Evolutionary conservation across 2,113 vertebrate genomes (phyloP).

Genomic region (Lanius collurio): DNA sequence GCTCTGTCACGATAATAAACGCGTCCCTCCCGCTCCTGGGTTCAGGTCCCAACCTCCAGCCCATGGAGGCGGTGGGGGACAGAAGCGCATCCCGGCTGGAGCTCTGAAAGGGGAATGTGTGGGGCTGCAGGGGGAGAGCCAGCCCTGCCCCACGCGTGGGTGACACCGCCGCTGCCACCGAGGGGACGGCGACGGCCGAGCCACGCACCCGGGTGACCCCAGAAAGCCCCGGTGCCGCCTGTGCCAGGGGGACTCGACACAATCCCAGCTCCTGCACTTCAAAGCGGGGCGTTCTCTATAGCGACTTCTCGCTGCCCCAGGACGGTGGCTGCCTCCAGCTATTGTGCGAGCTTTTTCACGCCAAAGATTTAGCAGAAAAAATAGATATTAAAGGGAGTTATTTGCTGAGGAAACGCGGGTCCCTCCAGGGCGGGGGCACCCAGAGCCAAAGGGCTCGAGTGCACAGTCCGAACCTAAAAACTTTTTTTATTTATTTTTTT

Average conservation of each 20-base stretch:
- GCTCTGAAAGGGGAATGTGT: neutral
- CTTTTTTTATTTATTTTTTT: neutral
- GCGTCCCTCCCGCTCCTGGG: neutral
- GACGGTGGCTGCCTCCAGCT: slow-evolving; percentile 25
- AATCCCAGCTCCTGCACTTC: slow-evolving; percentile 25
- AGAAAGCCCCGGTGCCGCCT: neutral
- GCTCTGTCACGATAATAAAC: neutral
- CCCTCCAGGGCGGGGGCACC: neutral
- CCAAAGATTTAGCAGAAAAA: slow-evolving; percentile 35
- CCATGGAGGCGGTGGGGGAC: neutral
- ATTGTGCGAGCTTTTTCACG: slow-evolving; percentile 33
- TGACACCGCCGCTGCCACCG: neutral
- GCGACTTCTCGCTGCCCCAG: slow-evolving; percentile 61
- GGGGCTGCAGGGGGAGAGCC: neutral
- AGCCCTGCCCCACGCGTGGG: neutral
- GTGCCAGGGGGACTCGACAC: neutral
- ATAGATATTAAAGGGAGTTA: slow-evolving; percentile 17
- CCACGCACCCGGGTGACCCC: neutral
- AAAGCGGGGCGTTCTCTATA: slow-evolving; percentile 23
- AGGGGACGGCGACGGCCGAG: neutral
- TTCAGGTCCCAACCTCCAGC: neutral
- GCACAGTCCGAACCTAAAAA: neutral
- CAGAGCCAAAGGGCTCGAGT: neutral
- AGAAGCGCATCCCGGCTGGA: neutral
- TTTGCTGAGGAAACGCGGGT: neutral